Percentiles rank a stretch among this genome's conserved stretches.
phyloP scores from a whole-genome alignment of 37 sponge, comb jelly and placozoan genomes.

The Geodia barretti region DNA sequence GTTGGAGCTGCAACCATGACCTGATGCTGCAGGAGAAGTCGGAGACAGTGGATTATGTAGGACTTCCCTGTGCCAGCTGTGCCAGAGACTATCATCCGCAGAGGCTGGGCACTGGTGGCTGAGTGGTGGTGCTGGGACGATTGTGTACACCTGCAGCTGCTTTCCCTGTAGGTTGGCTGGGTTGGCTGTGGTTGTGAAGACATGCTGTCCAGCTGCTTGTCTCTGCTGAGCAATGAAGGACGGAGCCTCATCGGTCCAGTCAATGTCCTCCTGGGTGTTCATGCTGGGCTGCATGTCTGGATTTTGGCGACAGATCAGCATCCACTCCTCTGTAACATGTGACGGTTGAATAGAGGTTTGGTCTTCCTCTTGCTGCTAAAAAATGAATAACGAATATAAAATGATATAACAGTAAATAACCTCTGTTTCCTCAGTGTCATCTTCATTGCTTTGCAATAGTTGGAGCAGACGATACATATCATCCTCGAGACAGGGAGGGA shows the following conservation, averaged over 20 bases:
- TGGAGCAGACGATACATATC: constrained; percentile 42
- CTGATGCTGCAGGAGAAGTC: constrained; percentile 23
- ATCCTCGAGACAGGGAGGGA: constrained; percentile 49
- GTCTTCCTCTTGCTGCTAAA: constrained; percentile 1
- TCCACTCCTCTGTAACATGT: constrained; percentile 51
- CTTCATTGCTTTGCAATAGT: neutral
- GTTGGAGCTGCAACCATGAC: constrained; percentile 55
- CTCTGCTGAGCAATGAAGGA: constrained; percentile 12
- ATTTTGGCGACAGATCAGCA: constrained; percentile 40
- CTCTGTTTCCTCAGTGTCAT: neutral
- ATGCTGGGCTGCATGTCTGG: neutral
- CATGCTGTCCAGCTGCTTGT: neutral
- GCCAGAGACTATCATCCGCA: too few relatives aligned
- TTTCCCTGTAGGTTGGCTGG: constrained; percentile 30
- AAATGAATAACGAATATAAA: neutral
- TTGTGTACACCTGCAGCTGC: constrained; percentile 41
- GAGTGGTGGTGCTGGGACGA: constrained; percentile 24
- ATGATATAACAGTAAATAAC: too few relatives aligned
- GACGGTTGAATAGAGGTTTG: neutral
- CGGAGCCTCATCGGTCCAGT: constrained; percentile 37
- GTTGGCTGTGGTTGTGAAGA: constrained; percentile 28
- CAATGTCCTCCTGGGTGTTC: neutral
- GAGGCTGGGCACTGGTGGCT: too few relatives aligned
- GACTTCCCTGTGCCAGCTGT: constrained; percentile 53
- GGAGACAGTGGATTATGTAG: constrained; percentile 49